phyloP scores from a whole-genome alignment of 2,113 vertebrate species.

The Malaclemys terrapin region DNA sequence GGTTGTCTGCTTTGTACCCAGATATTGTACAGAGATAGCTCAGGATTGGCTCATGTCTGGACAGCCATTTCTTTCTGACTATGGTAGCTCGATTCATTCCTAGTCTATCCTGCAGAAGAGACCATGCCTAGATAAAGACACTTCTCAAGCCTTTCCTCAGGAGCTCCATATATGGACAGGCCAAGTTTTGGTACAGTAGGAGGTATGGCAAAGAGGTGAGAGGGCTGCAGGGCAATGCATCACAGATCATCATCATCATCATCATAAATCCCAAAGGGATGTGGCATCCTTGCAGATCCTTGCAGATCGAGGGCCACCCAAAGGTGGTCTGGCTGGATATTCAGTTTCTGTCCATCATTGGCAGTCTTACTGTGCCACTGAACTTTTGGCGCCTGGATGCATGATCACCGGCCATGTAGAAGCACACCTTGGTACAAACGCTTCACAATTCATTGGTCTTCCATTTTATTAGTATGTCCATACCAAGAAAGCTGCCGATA shows the following conservation, averaged over 20 bases:
- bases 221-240: not conserved
- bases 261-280: not conserved
- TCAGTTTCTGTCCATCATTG: not conserved
- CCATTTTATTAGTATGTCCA: not conserved
- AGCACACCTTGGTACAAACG: not conserved
- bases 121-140: not conserved
- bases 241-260: not conserved
- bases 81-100: not conserved
- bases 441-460: not conserved
- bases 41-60: not conserved
- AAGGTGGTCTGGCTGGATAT: not conserved
- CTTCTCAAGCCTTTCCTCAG: not conserved
- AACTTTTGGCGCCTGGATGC: not conserved
- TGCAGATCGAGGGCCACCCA: not conserved
- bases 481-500: not conserved
- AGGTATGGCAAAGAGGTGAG: not conserved
- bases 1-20: accelerated
- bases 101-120: not conserved
- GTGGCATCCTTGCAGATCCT: not conserved
- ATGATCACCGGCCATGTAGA: not conserved
- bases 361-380: not conserved
- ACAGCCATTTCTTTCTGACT: not conserved
- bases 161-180: not conserved
- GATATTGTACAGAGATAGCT: not conserved
- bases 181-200: not conserved